Evolutionary conservation across 1,140 invertebrate genomes (phyloP).

Genomic region (Sesamia nonagrioides): DNA sequence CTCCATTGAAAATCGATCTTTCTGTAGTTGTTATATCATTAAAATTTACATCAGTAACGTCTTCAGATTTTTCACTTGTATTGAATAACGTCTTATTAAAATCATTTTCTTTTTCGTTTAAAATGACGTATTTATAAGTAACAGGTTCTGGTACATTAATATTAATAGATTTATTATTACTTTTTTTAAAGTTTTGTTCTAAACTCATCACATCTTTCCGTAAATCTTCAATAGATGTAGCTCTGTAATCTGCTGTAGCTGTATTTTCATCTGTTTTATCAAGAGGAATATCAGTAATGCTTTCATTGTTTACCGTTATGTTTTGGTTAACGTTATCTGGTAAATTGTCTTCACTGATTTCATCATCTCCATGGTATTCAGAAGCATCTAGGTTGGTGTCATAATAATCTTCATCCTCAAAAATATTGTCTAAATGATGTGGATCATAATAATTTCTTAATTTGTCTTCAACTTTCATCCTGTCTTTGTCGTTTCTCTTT

Average conservation of each 20-base stretch:
- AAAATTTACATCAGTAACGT: neutral
- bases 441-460: slow-evolving; percentile 28
- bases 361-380: neutral
- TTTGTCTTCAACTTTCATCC: neutral
- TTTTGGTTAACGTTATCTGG: neutral
- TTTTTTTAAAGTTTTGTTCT: neutral
- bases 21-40: neutral
- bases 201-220: neutral
- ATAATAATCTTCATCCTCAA: neutral
- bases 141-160: neutral
- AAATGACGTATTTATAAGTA: neutral
- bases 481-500: neutral
- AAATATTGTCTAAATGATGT: neutral
- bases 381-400: neutral
- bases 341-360: neutral
- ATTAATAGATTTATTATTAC: neutral
- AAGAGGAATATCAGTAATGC: too few species aligned
- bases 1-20: neutral
- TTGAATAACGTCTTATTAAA: neutral
- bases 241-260: neutral
- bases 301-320: neutral
- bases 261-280: neutral
- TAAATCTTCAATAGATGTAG: neutral
- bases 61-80: neutral
- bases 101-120: neutral